phyloP scores from a whole-genome alignment of 2,113 vertebrate species.

The Columba livia region DNA sequence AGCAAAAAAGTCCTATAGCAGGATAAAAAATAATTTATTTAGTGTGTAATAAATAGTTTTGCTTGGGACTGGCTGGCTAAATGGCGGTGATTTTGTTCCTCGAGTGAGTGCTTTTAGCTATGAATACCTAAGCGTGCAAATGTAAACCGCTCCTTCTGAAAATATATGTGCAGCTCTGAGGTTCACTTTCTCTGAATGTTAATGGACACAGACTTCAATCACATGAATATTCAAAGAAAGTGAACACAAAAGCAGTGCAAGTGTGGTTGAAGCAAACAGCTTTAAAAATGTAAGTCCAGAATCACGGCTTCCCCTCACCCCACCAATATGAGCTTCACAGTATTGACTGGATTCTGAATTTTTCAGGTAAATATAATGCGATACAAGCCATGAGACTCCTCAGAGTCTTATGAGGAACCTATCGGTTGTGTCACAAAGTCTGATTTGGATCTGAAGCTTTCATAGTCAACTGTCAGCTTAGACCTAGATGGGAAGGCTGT shows the following conservation, averaged over 20 bases:
- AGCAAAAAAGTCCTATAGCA: background rate
- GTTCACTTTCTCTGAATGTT: conserved; percentile 51
- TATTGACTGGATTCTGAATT: background rate
- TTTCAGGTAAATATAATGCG: background rate
- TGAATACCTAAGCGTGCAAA: conserved; percentile 54
- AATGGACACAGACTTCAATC: conserved; percentile 35
- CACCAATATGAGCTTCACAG: accelerated
- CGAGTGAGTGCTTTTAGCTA: conserved; percentile 29
- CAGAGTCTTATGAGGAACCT: background rate
- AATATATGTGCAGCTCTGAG: conserved; percentile 18
- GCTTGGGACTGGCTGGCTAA: background rate
- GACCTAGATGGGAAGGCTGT: background rate
- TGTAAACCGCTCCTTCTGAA: background rate
- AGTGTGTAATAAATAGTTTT: conserved; percentile 39
- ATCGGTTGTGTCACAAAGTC: background rate
- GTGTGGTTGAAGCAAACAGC: background rate
- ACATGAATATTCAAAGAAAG: conserved; percentile 55
- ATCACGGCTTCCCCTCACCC: accelerated
- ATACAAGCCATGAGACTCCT: background rate
- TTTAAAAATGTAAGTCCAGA: background rate
- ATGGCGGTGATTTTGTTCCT: conserved; percentile 17
- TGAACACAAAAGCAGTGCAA: conserved; percentile 46
- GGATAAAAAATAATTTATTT: conserved; percentile 11
- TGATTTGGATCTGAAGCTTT: conserved; percentile 43
- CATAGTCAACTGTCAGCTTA: conserved; percentile 46